Conservation (phyloP, 2,113 vertebrate genomes). For the Tragulus kanchil region DNA sequence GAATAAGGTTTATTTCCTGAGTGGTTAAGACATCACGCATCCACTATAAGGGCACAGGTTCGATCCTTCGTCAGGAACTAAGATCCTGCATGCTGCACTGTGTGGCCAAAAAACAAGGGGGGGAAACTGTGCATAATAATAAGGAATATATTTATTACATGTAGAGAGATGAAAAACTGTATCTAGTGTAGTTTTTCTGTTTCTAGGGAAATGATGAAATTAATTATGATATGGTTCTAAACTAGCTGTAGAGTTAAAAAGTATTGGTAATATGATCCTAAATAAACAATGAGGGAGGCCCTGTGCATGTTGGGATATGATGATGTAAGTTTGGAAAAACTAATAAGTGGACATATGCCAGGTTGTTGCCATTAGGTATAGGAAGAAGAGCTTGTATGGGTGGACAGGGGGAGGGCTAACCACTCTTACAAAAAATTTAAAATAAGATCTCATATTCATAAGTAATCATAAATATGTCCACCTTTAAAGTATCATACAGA, state of each 20-base stretch:
- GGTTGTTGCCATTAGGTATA: background rate
- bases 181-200: background rate
- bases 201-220: background rate
- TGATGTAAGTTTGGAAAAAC: background rate
- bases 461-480: background rate
- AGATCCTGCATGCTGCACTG: background rate
- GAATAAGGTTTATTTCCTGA: too few relatives aligned
- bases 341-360: fast-evolving
- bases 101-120: background rate
- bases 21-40: too few relatives aligned
- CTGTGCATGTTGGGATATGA: background rate
- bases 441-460: background rate
- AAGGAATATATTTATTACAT: background rate
- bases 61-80: too few relatives aligned
- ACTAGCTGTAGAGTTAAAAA: background rate
- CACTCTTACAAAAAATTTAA: background rate
- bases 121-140: background rate
- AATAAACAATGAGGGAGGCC: background rate
- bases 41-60: too few relatives aligned
- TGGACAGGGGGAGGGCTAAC: background rate
- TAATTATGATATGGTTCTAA: background rate
- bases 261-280: background rate
- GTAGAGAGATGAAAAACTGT: background rate
- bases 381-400: background rate
- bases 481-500: background rate